Base-by-base conservation (phyloP, 2,888 invertebrate species). In the Achlya flavicornis region DNA sequence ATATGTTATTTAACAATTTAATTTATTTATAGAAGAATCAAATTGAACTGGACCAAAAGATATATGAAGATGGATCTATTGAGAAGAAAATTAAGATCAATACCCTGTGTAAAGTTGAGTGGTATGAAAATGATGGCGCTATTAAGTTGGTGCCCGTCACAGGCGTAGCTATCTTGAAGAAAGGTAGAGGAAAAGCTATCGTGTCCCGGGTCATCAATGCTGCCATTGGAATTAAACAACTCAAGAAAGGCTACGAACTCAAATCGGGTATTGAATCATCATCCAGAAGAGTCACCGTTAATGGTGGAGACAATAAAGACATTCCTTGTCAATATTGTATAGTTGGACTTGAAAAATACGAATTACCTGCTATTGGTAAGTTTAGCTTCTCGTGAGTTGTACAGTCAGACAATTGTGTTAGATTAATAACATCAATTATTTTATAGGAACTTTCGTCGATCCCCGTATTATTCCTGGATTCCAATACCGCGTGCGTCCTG, bases 401-500 rank as follows among this genome's bases (percentile, higher is more conserved):
- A 62, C 59, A 6, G 60, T 41, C 58, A n/a, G 38, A 41, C 46
- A 35, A 61, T 46, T 5, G 19, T 61, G 53, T 33, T 64, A n/a
- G n/a, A n/a, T 43, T 57, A 43, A 61, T 48, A 57, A 63, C 33
- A 58, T 7, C 0, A 38, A 19, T 41, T 26, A 7, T 41, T 76
- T 79, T 48, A n/a, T 76, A 96, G 96, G 97, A 70, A 96, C 97
- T 5, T 96, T 95, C 78, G 95, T 97, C 7, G 97, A 97, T 81
- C 94, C 95, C 59, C 94, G 96, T 70, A 95, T 97, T 67, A 90
- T 96, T 69, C 96, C 97, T 66, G 97, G 97, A 32, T 97, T 97
- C 89, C 90, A 94, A 75, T 97, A 97, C 90, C 94, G 94, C 67
- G 96, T 97, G 6, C 95, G 96, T 7, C 95, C 96, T 3, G 95